These are phyloP conservation scores for Rhinopithecus roxellana DNA, from an alignment of 2,113 vertebrate genomes.

Conservation along the genomic window DNA sequence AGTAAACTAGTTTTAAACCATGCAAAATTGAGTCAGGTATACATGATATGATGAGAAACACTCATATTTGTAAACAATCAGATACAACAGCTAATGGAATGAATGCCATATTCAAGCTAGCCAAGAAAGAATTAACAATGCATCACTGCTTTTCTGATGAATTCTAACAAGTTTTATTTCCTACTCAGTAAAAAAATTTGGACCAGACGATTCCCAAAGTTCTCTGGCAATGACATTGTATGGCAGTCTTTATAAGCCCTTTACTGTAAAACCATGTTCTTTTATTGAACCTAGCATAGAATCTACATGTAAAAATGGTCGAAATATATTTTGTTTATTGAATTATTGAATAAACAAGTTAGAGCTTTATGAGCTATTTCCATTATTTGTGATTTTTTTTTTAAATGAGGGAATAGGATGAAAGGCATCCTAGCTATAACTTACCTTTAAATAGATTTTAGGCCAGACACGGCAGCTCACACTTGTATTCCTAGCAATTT, in stretches of 20 bases:
- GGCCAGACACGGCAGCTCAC: too few species aligned
- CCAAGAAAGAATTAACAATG: background rate
- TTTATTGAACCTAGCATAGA: background rate
- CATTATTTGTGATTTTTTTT: background rate
- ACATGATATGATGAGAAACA: background rate
- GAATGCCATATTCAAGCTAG: background rate
- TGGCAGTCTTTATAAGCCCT: background rate
- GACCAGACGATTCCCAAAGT: background rate
- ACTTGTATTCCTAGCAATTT: too few species aligned
- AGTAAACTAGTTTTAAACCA: background rate
- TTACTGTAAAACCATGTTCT: background rate
- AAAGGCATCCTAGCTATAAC: background rate
- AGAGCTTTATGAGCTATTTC: background rate
- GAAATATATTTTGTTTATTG: background rate
- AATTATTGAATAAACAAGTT: background rate
- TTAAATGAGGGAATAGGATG: background rate
- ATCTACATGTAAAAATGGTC: background rate
- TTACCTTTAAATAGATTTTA: background rate
- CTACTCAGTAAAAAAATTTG: background rate
- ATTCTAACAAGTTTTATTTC: background rate
- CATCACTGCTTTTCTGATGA: background rate
- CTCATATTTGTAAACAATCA: background rate
- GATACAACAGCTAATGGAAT: background rate
- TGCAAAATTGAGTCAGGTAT: background rate
- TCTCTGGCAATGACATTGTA: background rate